These are phyloP conservation scores for Oxygymnocypris stewartii DNA, from an alignment of 2,113 vertebrate genomes.

Conservation along the genomic window DNA sequence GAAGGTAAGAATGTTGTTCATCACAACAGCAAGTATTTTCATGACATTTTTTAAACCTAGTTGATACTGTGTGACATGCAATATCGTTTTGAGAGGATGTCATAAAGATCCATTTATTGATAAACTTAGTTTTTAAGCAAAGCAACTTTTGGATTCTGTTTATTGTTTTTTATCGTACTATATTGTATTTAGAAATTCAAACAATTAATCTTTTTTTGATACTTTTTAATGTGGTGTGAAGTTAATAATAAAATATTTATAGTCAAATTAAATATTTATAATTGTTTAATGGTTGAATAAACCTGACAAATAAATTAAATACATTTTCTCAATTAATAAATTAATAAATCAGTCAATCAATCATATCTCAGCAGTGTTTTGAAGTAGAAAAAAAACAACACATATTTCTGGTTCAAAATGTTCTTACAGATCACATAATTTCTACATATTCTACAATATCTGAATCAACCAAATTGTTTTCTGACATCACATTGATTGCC, in stretches of 20 bases:
- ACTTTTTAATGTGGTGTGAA: not conserved
- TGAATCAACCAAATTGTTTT: not conserved
- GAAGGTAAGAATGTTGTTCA: constrained; percentile 79
- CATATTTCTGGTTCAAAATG: not conserved
- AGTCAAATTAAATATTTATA: not conserved
- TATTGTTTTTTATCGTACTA: not conserved
- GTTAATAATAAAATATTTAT: not conserved
- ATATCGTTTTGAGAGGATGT: not conserved
- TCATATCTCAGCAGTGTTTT: not conserved
- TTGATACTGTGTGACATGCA: not conserved
- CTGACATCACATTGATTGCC: not conserved
- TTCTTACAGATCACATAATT: not conserved
- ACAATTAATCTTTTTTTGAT: not conserved
- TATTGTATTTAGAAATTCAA: not conserved
- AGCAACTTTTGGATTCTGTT: not conserved
- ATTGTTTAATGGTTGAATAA: not conserved
- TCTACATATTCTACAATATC: not conserved
- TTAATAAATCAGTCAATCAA: too few species aligned
- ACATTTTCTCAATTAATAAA: not conserved
- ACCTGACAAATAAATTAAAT: not conserved
- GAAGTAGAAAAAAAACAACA: not conserved
- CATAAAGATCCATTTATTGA: not conserved
- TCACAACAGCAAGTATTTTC: not conserved
- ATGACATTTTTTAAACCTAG: not conserved
- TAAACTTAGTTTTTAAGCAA: not conserved